Evolutionary conservation across 2,797 vertebrate genomes (phyloP).

Genomic region (Cynodonichthys magdalenae): DNA sequence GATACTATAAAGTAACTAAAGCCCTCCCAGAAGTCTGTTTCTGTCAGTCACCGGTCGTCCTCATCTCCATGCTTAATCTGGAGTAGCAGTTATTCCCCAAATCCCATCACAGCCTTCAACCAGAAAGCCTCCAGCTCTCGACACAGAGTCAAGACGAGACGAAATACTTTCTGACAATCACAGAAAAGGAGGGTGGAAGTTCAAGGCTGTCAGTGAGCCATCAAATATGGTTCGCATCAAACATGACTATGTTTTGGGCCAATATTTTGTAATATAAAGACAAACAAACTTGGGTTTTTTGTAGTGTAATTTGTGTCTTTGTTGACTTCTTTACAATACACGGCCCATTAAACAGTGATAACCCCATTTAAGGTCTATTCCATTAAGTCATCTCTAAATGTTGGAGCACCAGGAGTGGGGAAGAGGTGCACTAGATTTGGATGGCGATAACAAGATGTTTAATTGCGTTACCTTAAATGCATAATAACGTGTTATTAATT

Average conservation of each 20-base stretch:
- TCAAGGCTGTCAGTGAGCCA: constrained; percentile 62
- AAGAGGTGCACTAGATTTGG: constrained; percentile 19
- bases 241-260: constrained; percentile 8
- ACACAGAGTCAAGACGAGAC: constrained; percentile 54
- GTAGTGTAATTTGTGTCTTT: constrained; percentile 3
- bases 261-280: not conserved
- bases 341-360: constrained; percentile 28
- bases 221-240: constrained; percentile 54
- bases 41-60: constrained; percentile 68
- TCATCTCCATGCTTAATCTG: constrained; percentile 73
- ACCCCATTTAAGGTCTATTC: constrained; percentile 11
- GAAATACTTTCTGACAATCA: constrained; percentile 70
- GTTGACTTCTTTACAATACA: constrained; percentile 9
- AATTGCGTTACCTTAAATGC: constrained; percentile 69
- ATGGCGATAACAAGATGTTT: constrained; percentile 53
- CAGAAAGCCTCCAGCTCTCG: constrained; percentile 50
- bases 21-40: constrained; percentile 67
- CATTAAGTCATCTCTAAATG: constrained; percentile 13
- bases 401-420: not conserved
- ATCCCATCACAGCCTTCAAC: constrained; percentile 68
- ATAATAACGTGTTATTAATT: constrained; percentile 71
- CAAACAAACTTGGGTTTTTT: not conserved
- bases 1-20: constrained; percentile 47
- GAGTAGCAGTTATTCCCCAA: constrained; percentile 74
- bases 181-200: constrained; percentile 41